Conservation (phyloP, 2,113 vertebrate species). For the Hepsetus odoe region DNA sequence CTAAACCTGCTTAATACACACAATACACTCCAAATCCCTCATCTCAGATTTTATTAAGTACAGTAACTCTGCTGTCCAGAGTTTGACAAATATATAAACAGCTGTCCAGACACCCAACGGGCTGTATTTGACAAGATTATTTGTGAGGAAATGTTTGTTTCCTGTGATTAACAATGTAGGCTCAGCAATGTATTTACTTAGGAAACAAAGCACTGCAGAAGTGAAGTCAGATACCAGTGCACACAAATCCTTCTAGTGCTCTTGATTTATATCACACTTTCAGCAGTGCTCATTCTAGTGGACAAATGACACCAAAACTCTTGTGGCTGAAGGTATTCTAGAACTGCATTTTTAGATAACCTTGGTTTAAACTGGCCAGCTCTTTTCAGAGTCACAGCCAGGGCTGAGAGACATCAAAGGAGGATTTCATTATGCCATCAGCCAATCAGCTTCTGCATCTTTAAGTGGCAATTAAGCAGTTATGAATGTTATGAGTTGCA, state of each 20-base stretch:
- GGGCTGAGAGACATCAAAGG: background rate
- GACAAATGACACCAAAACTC: background rate
- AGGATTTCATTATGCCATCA: slow-evolving; percentile 11
- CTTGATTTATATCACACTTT: too few relatives aligned
- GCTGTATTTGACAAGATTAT: slow-evolving; percentile 3
- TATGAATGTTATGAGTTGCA: background rate
- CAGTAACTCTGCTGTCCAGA: background rate
- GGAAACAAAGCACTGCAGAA: background rate
- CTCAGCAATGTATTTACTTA: background rate
- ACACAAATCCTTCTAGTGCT: too few relatives aligned
- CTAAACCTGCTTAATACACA: slow-evolving; percentile 22
- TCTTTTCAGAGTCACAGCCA: background rate
- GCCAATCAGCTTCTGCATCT: slow-evolving; percentile 21
- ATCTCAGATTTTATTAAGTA: background rate
- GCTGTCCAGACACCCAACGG: background rate
- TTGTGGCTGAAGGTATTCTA: background rate
- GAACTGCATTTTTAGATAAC: too few relatives aligned
- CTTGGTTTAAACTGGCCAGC: background rate
- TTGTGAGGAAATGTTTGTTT: slow-evolving; percentile 4
- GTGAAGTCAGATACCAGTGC: background rate
- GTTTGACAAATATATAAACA: slow-evolving; percentile 1
- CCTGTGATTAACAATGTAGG: background rate
- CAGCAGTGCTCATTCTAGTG: background rate
- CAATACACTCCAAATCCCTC: slow-evolving; percentile 34
- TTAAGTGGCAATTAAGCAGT: slow-evolving; percentile 16